These are phyloP conservation scores for Tenthredo notha DNA, from an alignment of 2,888 invertebrate genomes.

Conservation along the genomic window DNA sequence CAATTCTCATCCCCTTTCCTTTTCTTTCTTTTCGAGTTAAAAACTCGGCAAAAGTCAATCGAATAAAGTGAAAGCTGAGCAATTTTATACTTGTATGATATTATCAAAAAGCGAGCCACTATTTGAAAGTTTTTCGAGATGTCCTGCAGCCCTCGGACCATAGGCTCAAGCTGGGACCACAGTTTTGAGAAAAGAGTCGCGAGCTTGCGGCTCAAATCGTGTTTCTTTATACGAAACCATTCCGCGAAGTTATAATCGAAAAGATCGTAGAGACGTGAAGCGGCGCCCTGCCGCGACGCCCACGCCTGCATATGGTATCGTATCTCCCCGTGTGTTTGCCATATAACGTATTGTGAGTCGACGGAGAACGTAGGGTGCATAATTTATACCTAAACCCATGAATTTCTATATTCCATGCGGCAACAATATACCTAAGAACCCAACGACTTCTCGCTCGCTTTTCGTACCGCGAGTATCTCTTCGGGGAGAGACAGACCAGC, in stretches of 20 bases:
- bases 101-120: neutral
- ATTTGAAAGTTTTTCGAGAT: neutral
- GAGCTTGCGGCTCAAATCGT: neutral
- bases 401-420: conserved; percentile 59
- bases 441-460: conserved; percentile 26
- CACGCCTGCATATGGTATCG: conserved; percentile 71
- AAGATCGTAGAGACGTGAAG: conserved; percentile 41
- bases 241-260: conserved; percentile 48
- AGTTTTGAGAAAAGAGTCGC: neutral
- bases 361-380: conserved; percentile 69
- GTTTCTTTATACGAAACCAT: conserved; percentile 39
- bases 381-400: conserved; percentile 72
- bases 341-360: conserved; percentile 56
- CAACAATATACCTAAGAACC: conserved; percentile 46
- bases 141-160: neutral
- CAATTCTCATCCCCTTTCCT: too few relatives aligned
- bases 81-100: neutral
- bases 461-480: conserved; percentile 10
- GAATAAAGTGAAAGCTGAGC: neutral
- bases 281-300: conserved; percentile 54
- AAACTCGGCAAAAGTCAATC: neutral
- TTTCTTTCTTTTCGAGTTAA: neutral
- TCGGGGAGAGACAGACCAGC: neutral
- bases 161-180: conserved; percentile 28
- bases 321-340: conserved; percentile 60